Evolutionary conservation across 2,113 vertebrate genomes (phyloP), one percentile per base, ranked within the genome.

Genomic region (Perca flavescens): DNA sequence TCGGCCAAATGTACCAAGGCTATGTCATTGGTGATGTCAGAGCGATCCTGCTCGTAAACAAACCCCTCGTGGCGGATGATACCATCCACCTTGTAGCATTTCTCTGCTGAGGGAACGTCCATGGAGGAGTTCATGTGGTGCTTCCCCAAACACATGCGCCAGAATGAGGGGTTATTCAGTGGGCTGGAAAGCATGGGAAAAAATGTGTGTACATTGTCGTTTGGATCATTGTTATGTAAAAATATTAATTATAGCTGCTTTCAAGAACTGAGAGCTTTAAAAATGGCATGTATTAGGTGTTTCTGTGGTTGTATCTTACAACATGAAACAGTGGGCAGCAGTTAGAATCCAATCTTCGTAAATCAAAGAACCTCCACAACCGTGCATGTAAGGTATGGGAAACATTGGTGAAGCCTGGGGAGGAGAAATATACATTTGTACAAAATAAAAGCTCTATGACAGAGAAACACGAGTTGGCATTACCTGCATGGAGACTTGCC

Each of bases 401-500:
- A 22, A 2, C 1, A 88, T 1, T 0, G 58, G 79, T n/a, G 67
- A 67, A 11, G 67, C 90, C 94, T 95, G 84, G 1, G 10, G 56
- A 83, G 80, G 64, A 80, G 31, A 84, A n/a, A 74, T 0, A 66
- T 0, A 62, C 21, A 47, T 47, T 16, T 71, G 36, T 62, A 62
- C 17, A 58, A 50, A 68, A 28, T 52, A 74, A 62, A 83, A 60
- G 5, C 49, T 80, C 36, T 36, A 1, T 53, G 57, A 54, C 17
- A 53, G 58, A 63, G 25, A 47, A 25, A 77, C 40, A 62, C 19
- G 57, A 49, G n/a, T 2, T 5, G 12, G 60, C n/a, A 49, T 60
- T 84, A 96, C 95, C 95, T 95, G 95, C 93, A 95, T 92, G 74
- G 95, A 95, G 61, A 95, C 92, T 53, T 95, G 94, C 95, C 94